phyloP scores from a whole-genome alignment of 2,113 vertebrate species.

The Coracopsis vasa region DNA sequence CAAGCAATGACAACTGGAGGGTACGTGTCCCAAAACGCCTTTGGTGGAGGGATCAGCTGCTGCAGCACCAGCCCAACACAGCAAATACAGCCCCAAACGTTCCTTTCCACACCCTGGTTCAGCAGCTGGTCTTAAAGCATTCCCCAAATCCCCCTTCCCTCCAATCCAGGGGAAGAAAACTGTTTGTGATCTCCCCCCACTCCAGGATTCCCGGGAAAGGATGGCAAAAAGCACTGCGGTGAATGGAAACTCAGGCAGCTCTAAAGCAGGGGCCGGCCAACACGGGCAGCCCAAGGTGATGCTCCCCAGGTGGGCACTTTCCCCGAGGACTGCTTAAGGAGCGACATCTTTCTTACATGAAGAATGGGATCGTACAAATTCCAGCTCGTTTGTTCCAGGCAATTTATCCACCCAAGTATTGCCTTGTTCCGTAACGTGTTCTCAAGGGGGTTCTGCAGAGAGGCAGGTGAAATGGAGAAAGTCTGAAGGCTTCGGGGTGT shows the following conservation, averaged over 20 bases:
- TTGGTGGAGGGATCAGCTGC: not conserved
- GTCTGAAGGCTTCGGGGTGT: conserved; percentile 49
- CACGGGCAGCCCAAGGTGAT: not conserved
- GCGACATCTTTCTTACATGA: not conserved
- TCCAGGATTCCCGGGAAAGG: not conserved
- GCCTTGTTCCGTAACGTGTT: conserved; percentile 34
- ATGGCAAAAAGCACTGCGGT: not conserved
- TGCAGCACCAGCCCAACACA: not conserved
- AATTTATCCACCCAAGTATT: conserved; percentile 53
- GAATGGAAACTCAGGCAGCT: not conserved
- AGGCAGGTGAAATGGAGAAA: conserved; percentile 55
- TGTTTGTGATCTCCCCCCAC: not conserved
- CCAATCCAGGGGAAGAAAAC: not conserved
- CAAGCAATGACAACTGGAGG: not conserved
- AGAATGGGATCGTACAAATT: conserved; percentile 3
- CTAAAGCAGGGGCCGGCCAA: not conserved
- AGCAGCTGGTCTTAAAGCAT: not conserved
- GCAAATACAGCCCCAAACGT: not conserved
- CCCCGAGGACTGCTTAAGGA: not conserved
- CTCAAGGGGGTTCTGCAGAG: conserved; percentile 51
- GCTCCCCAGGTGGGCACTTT: not conserved
- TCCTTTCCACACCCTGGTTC: not conserved
- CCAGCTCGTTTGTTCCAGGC: conserved; percentile 55
- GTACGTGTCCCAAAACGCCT: not conserved
- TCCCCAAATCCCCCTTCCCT: not conserved